Conservation (phyloP, 2,797 vertebrate genomes). For the Rhadinocentrus ornatus region DNA sequence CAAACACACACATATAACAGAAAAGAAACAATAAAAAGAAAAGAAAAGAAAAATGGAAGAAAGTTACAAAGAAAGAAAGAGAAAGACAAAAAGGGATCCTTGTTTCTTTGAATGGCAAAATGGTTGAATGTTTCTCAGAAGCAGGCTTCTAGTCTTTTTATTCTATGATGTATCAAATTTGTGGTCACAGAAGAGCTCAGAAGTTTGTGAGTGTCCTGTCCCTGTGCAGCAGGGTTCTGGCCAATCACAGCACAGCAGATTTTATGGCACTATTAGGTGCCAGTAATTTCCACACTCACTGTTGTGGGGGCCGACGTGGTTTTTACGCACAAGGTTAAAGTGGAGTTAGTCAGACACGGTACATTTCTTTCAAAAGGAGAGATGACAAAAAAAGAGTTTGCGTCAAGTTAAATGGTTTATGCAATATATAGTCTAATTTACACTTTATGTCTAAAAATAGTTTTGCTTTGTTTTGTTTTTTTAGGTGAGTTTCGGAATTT, state of each 20-base stretch:
- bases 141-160: neutral
- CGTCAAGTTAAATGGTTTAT: neutral
- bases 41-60: neutral
- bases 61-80: neutral
- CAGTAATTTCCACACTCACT: slow-evolving; percentile 49
- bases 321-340: slow-evolving; percentile 34
- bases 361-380: neutral
- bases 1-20: neutral
- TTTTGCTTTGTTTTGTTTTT: neutral
- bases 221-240: slow-evolving; percentile 37
- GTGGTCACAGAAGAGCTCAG: neutral
- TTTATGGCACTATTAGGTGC: slow-evolving; percentile 49
- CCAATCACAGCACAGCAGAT: slow-evolving; percentile 78
- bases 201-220: slow-evolving; percentile 40
- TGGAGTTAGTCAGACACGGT: slow-evolving; percentile 26
- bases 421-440: neutral
- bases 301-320: slow-evolving; percentile 18
- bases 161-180: neutral
- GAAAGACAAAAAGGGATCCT: neutral
- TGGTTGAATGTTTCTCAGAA: neutral
- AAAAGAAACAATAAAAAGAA: neutral
- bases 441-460: neutral
- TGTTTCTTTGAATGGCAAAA: neutral
- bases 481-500: neutral
- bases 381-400: neutral